Conservation (phyloP, 2,888 invertebrate genomes). For the Stenoptilia bipunctidactyla region DNA sequence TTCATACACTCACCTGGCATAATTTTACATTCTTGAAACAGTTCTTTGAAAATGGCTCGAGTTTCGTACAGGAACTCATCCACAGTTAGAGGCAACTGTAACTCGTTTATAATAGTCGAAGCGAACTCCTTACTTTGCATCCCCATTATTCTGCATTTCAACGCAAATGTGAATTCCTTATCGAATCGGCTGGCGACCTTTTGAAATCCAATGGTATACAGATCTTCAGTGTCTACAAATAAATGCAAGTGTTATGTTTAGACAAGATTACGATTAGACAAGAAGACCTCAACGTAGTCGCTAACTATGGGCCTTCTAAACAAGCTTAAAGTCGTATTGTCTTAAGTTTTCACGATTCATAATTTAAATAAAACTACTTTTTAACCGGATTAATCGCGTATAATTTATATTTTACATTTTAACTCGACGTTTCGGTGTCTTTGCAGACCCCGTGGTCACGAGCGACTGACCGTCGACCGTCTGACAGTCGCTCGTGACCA, state of each 20-base stretch:
- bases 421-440: too few relatives aligned
- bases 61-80: conserved; percentile 76
- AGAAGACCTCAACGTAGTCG: not conserved
- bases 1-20: conserved; percentile 78
- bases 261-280: conserved; percentile 2
- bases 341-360: too few relatives aligned
- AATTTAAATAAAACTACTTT: too few relatives aligned
- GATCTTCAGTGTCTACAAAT: conserved; percentile 81
- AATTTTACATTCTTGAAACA: conserved; percentile 74
- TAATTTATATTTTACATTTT: too few relatives aligned
- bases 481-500: too few relatives aligned
- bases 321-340: too few relatives aligned
- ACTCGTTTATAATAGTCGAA: conserved; percentile 66
- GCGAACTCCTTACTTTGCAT: conserved; percentile 74
- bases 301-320: too few relatives aligned
- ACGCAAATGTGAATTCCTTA: conserved; percentile 82
- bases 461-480: too few relatives aligned
- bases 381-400: too few relatives aligned
- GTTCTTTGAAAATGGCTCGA: conserved; percentile 57
- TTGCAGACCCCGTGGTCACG: too few relatives aligned
- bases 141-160: conserved; percentile 83
- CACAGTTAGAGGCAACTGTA: conserved; percentile 75
- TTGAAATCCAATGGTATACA: conserved; percentile 82
- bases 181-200: conserved; percentile 76
- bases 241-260: conserved; percentile 1